phyloP scores from a whole-genome alignment of 2,888 invertebrate genomes.

The Torymus tubicola region DNA sequence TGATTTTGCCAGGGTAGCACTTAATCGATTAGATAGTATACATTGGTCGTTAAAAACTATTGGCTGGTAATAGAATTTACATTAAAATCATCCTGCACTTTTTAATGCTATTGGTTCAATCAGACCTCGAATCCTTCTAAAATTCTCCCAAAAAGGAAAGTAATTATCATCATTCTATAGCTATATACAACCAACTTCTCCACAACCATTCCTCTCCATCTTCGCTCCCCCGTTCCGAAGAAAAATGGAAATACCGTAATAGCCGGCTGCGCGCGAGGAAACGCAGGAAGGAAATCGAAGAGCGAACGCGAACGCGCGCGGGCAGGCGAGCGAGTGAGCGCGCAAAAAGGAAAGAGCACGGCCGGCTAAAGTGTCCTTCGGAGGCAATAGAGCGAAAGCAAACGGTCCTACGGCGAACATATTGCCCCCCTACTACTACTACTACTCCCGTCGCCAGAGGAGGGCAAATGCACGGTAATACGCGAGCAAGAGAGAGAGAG shows the following conservation, averaged over 20 bases:
- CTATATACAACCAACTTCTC: neutral
- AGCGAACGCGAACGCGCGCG: conserved; percentile 25
- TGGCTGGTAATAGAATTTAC: too few species aligned
- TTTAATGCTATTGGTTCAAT: too few species aligned
- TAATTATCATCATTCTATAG: too few species aligned
- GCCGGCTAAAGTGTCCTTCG: conserved; percentile 67
- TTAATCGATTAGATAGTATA: too few species aligned
- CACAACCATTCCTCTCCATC: neutral
- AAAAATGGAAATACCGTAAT: conserved; percentile 42
- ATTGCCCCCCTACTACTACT: conserved; percentile 58
- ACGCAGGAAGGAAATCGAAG: conserved; percentile 32
- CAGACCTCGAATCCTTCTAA: too few species aligned
- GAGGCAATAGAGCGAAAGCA: conserved; percentile 71
- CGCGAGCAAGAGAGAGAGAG: conserved; percentile 22
- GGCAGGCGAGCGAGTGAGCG: neutral
- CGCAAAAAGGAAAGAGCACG: conserved; percentile 40
- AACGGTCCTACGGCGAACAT: conserved; percentile 67
- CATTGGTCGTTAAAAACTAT: too few species aligned
- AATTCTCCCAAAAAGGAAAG: too few species aligned
- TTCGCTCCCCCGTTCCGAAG: neutral
- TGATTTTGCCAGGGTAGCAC: too few species aligned
- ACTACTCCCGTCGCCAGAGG: neutral
- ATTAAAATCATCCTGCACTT: too few species aligned
- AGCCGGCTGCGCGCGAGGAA: neutral
- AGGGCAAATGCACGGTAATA: conserved; percentile 50